Conservation (phyloP, 2,113 vertebrate species). For the Tor tambroides region DNA sequence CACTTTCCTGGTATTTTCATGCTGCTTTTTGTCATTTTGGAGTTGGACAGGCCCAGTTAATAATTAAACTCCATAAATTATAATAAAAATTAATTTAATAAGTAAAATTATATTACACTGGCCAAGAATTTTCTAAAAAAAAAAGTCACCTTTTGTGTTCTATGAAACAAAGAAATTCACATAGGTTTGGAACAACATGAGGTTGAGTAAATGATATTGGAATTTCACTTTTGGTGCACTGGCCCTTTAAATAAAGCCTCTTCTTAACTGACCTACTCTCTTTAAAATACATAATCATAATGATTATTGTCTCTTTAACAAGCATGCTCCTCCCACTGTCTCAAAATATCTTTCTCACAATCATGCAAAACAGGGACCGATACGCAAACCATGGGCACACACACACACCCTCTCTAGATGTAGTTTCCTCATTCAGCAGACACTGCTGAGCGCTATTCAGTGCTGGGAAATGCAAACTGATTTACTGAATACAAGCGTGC, state of each 20-base stretch:
- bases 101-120: not conserved
- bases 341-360: constrained; percentile 17
- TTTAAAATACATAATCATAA: not conserved
- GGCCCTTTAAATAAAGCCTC: not conserved
- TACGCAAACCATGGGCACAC: not conserved
- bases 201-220: not conserved
- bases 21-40: not conserved
- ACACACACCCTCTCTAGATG: not conserved
- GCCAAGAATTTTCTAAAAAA: not conserved
- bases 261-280: not conserved
- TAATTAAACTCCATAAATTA: not conserved
- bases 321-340: not conserved
- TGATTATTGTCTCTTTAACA: not conserved
- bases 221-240: not conserved
- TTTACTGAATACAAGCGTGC: constrained; percentile 33
- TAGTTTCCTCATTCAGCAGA: constrained; percentile 34
- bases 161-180: not conserved
- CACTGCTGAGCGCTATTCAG: not conserved
- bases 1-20: not conserved
- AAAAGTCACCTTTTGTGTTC: not conserved
- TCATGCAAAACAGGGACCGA: constrained; percentile 26
- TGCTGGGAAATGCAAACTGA: constrained; percentile 29
- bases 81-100: not conserved
- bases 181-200: not conserved
- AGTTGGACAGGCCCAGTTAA: not conserved